Evolutionary conservation across 2,888 invertebrate species (phyloP).

Genomic region (Netelia virgata): DNA sequence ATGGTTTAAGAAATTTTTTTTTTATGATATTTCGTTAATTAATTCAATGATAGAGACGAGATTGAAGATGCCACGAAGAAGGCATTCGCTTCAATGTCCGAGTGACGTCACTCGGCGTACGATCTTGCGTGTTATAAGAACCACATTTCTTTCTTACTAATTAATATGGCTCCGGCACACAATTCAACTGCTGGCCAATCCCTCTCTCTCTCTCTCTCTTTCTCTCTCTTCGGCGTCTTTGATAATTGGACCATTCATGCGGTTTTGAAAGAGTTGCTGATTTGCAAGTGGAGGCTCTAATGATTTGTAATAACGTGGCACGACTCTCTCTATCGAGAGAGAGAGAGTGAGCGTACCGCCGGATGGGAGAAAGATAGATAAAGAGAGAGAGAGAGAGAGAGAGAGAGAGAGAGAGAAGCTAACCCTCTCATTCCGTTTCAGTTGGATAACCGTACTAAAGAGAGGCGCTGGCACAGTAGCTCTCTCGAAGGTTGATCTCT

Average conservation of each 20-base stretch:
- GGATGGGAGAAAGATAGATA: not conserved
- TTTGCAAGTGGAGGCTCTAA: constrained; percentile 83
- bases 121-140: constrained; percentile 12
- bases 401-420: not conserved
- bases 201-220: constrained; percentile 9
- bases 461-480: not conserved
- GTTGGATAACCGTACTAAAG: constrained; percentile 28
- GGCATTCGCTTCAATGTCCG: not conserved
- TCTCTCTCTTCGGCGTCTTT: constrained; percentile 30
- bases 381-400: no score
- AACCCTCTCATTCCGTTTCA: constrained; percentile 63
- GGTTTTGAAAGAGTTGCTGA: constrained; percentile 83
- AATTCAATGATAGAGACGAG: constrained; percentile 16
- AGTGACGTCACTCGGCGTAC: not conserved
- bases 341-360: constrained; percentile 51
- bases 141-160: constrained; percentile 46
- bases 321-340: constrained; percentile 34
- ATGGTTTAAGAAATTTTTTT: no score
- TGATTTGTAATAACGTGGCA: constrained; percentile 82
- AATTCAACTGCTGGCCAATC: constrained; percentile 40
- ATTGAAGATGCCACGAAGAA: constrained; percentile 28
- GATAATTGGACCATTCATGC: constrained; percentile 64
- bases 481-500: no score
- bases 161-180: constrained; percentile 48
- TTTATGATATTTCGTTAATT: constrained; percentile 16